These are phyloP conservation scores for Leptatherina wallacei DNA, from an alignment of 2,797 vertebrate genomes.

Conservation along the genomic window DNA sequence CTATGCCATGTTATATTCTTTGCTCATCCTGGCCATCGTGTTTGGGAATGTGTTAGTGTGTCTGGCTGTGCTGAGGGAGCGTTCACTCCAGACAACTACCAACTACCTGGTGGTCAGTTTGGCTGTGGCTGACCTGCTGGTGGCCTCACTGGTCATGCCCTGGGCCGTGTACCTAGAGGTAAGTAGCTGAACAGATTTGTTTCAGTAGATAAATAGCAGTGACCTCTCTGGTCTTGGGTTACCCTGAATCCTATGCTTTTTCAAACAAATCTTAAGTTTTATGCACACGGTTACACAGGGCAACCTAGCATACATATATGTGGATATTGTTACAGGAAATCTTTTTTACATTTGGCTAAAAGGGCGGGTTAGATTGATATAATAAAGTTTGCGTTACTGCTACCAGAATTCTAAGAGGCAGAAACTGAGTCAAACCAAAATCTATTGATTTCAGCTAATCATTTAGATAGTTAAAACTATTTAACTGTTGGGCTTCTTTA, in stretches of 20 bases:
- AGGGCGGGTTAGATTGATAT: not conserved
- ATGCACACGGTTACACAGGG: too few relatives aligned
- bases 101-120: conserved; percentile 96
- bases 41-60: conserved; percentile 95
- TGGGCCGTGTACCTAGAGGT: conserved; percentile 96
- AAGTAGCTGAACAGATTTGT: conserved; percentile 56
- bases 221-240: not conserved
- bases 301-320: too few relatives aligned
- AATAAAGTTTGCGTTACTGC: not conserved
- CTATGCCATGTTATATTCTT: conserved; percentile 89
- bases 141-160: conserved; percentile 95
- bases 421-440: too few relatives aligned
- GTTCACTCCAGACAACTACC: conserved; percentile 91
- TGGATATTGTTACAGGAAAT: not conserved
- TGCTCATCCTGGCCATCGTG: conserved; percentile 91
- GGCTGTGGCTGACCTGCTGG: conserved; percentile 92
- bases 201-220: not conserved
- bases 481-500: too few relatives aligned
- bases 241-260: not conserved
- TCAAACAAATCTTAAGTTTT: not conserved
- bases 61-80: conserved; percentile 90
- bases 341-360: not conserved
- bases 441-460: too few relatives aligned
- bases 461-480: too few relatives aligned
- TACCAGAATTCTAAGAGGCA: too few relatives aligned